A percentile compares a stretch with the other conserved stretches of the same genome.
These are phyloP conservation scores for Chydorus sphaericus DNA, from an alignment of 2,888 invertebrate species.

Conservation along the genomic window DNA sequence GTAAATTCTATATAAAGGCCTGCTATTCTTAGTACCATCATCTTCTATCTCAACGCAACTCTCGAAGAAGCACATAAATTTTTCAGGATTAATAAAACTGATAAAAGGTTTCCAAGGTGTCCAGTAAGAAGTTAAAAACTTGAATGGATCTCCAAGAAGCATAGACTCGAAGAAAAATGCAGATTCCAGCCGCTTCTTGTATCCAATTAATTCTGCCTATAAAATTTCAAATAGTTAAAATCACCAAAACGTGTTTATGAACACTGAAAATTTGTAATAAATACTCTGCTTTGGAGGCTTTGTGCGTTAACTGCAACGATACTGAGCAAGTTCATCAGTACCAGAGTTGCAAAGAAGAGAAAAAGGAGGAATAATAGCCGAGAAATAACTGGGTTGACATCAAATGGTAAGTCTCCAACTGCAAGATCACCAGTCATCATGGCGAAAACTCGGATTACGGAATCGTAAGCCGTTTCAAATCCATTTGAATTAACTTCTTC, in stretches of 20 bases:
- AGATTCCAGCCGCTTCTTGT: constrained; percentile 19
- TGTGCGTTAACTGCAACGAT: constrained; percentile 68
- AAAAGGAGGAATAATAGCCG: constrained; percentile 63
- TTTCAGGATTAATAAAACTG: no score
- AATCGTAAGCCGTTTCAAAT: neutral
- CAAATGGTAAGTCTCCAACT: constrained; percentile 57
- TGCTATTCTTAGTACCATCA: no score
- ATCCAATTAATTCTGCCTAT: constrained; percentile 19
- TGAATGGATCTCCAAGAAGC: constrained; percentile 19
- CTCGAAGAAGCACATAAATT: no score
- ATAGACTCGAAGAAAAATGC: constrained; percentile 21
- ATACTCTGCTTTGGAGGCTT: constrained; percentile 35
- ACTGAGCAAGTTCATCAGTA: constrained; percentile 64
- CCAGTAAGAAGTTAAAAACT: no score
- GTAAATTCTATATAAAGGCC: no score
- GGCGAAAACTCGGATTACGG: constrained; percentile 33
- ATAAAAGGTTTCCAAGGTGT: no score
- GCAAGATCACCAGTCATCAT: constrained; percentile 80
- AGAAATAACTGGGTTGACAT: constrained; percentile 39
- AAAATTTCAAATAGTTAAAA: neutral
- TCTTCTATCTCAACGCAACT: no score
- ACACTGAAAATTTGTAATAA: no score
- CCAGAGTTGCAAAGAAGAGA: constrained; percentile 67
- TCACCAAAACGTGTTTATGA: no score
- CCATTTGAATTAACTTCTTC: no score